Evolutionary conservation across 1,140 invertebrate genomes (phyloP).

Genomic region (Pseudachorutes palmiensis): DNA sequence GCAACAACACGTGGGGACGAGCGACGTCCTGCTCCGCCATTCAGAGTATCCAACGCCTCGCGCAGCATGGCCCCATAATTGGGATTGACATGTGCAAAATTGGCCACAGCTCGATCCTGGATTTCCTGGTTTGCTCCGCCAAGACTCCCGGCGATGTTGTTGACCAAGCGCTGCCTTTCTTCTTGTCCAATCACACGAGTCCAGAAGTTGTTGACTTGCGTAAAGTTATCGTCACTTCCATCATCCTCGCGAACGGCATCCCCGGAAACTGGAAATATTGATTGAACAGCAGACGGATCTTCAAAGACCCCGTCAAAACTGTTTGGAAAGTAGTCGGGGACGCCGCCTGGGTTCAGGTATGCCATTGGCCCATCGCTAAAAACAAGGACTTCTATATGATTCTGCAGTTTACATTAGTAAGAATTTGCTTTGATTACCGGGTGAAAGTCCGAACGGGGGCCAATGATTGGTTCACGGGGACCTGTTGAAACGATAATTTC

Average conservation of each 20-base stretch:
- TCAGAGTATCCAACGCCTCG: background rate
- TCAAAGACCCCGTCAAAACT: conserved; percentile 75
- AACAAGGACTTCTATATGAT: too few relatives aligned
- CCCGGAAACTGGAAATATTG: conserved; percentile 28
- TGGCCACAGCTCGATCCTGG: conserved; percentile 38
- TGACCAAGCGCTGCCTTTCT: conserved; percentile 60
- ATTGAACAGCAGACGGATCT: conserved; percentile 44
- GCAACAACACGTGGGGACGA: background rate
- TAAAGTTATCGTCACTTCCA: conserved; percentile 80
- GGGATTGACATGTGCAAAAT: conserved; percentile 34
- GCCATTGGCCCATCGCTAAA: conserved; percentile 67
- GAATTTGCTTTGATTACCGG: too few relatives aligned
- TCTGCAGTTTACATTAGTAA: too few relatives aligned
- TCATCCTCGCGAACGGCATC: conserved; percentile 55
- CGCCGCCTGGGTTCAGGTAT: conserved; percentile 55
- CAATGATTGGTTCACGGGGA: background rate
- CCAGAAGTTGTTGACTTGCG: conserved; percentile 73
- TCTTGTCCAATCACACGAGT: conserved; percentile 63
- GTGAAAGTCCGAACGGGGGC: too few relatives aligned
- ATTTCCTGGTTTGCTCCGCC: conserved; percentile 49
- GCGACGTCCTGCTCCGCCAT: background rate
- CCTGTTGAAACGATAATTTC: too few relatives aligned
- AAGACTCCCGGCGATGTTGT: conserved; percentile 66
- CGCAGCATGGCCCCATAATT: background rate
- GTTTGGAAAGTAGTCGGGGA: conserved; percentile 93